Evolutionary conservation across 2,797 vertebrate species (phyloP).

Genomic region (Muraenolepis orangiensis): DNA sequence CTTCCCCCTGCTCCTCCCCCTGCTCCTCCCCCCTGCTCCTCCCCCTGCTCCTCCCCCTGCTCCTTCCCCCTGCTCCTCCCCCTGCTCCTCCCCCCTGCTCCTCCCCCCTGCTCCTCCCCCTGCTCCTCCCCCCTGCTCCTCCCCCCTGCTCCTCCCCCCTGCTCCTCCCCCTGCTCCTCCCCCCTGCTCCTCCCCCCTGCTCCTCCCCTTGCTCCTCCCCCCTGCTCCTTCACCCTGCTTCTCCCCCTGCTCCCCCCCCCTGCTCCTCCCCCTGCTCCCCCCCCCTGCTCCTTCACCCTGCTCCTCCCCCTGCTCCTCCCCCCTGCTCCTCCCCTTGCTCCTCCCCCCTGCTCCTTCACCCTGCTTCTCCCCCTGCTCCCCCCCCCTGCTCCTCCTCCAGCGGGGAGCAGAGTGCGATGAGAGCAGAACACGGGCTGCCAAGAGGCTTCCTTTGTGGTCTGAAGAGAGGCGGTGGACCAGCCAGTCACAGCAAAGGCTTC

Average conservation of each 20-base stretch:
- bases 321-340: not conserved
- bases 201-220: not conserved
- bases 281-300: no score
- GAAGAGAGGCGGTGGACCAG: constrained; percentile 34
- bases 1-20: no score
- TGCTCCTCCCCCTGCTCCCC: not conserved
- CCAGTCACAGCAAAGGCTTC: constrained; percentile 53
- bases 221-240: not conserved
- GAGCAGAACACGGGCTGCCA: not conserved
- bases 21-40: not conserved
- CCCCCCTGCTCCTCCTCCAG: not conserved
- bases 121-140: not conserved
- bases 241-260: no score
- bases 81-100: no score
- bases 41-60: no score
- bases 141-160: no score
- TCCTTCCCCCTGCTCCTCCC: no score
- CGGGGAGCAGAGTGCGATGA: not conserved
- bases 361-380: not conserved
- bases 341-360: not conserved
- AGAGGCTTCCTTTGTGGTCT: not conserved
- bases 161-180: not conserved
- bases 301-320: not conserved
- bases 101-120: no score
- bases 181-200: no score